Conservation (phyloP, 1,140 invertebrate genomes). For the Akabosia matsudoensis region DNA sequence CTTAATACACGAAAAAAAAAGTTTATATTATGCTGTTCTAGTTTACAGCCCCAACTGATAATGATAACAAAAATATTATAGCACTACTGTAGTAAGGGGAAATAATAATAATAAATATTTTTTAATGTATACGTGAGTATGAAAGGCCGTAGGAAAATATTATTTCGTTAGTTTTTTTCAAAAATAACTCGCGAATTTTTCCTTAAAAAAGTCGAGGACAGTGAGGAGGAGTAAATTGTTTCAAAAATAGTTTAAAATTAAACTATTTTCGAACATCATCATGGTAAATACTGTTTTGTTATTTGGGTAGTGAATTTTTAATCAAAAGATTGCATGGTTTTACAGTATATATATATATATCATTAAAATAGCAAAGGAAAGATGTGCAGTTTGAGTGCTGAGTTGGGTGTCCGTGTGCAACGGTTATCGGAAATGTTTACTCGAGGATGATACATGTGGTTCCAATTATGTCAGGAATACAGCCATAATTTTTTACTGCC, state of each 20-base stretch:
- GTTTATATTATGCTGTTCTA: neutral
- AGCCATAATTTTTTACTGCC: too few species aligned
- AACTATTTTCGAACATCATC: neutral
- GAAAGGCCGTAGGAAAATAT: neutral
- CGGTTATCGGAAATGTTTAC: neutral
- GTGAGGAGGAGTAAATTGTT: too few species aligned
- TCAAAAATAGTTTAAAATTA: too few species aligned
- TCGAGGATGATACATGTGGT: neutral
- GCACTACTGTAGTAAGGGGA: neutral
- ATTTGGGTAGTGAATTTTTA: too few species aligned
- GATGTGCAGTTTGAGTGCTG: neutral
- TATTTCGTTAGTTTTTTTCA: neutral
- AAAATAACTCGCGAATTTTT: too few species aligned
- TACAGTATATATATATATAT: neutral
- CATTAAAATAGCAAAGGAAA: neutral
- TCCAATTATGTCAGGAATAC: neutral
- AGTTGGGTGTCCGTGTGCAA: neutral
- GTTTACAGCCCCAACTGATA: conserved; percentile 23
- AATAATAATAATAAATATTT: too few species aligned
- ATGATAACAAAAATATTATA: conserved; percentile 9
- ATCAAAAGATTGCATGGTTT: too few species aligned
- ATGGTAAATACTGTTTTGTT: too few species aligned
- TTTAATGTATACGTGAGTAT: neutral
- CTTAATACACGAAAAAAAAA: neutral
- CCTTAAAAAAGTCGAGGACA: too few species aligned